phyloP scores from a whole-genome alignment of 2,113 vertebrate species.

The Chunga burmeisteri region DNA sequence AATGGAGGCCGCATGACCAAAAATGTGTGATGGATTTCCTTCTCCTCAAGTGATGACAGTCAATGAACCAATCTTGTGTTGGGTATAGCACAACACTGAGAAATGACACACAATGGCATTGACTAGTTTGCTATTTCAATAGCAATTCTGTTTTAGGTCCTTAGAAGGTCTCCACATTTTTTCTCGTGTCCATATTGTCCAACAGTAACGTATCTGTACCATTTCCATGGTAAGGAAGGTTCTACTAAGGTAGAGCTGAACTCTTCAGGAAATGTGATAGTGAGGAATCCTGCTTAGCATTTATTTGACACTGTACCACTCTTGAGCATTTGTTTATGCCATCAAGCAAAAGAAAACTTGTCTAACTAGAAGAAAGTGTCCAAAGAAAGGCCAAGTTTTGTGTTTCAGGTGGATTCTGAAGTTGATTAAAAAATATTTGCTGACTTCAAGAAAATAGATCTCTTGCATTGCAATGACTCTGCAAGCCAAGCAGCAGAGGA shows the following conservation, averaged over 20 bases:
- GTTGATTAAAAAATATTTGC: background rate
- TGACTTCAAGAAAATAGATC: background rate
- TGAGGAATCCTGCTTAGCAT: background rate
- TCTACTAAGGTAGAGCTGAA: background rate
- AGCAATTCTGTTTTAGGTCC: background rate
- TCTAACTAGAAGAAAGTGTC: background rate
- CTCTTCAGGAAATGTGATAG: background rate
- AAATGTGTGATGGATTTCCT: background rate
- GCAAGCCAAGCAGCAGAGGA: background rate
- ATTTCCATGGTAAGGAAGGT: background rate
- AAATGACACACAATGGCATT: background rate
- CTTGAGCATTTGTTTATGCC: background rate
- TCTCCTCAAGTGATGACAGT: background rate
- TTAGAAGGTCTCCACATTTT: background rate
- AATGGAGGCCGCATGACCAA: background rate
- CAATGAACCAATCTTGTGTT: background rate
- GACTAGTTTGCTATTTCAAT: background rate
- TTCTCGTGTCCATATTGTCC: background rate
- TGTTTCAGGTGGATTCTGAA: background rate
- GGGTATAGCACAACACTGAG: background rate
- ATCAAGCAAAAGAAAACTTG: background rate
- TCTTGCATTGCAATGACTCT: background rate
- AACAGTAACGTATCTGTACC: rapidly evolving
- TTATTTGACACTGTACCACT: background rate
- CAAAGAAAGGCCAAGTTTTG: background rate